Evolutionary conservation across 2,888 invertebrate species (phyloP).

Genomic region (Agrotis puta): DNA sequence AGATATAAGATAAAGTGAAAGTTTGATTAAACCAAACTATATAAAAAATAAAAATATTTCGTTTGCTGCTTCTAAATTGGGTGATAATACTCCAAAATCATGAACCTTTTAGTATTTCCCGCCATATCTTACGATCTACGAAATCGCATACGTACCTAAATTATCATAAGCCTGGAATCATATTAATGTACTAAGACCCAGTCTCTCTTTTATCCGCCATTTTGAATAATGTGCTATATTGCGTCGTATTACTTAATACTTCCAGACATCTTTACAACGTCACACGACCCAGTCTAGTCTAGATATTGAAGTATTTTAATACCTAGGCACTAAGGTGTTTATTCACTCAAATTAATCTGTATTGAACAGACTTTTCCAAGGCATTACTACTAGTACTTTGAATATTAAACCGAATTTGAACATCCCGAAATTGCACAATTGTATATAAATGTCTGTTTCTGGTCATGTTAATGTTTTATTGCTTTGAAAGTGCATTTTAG

Average conservation of each 20-base stretch:
- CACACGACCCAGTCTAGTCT: conserved; percentile 38
- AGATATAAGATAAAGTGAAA: neutral
- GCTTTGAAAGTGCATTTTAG: neutral
- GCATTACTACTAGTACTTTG: neutral
- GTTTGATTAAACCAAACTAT: neutral
- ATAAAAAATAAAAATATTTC: no score
- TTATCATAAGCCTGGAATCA: neutral
- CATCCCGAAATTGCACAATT: neutral
- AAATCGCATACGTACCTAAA: neutral
- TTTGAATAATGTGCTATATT: conserved; percentile 23
- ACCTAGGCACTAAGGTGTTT: neutral
- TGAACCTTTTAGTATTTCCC: neutral
- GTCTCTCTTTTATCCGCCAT: conserved; percentile 22
- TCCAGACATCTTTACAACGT: conserved; percentile 34
- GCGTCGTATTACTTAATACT: conserved; percentile 35
- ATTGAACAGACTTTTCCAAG: no score
- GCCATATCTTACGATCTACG: neutral
- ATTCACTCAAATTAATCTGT: neutral
- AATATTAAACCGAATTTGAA: neutral
- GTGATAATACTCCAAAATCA: neutral
- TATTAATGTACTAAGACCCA: neutral
- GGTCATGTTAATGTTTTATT: neutral
- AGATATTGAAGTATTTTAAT: conserved; percentile 24
- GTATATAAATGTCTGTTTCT: neutral
- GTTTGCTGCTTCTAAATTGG: no score